Base-by-base conservation (phyloP, 2,113 vertebrate species). In the Bambusicola thoracicus region DNA sequence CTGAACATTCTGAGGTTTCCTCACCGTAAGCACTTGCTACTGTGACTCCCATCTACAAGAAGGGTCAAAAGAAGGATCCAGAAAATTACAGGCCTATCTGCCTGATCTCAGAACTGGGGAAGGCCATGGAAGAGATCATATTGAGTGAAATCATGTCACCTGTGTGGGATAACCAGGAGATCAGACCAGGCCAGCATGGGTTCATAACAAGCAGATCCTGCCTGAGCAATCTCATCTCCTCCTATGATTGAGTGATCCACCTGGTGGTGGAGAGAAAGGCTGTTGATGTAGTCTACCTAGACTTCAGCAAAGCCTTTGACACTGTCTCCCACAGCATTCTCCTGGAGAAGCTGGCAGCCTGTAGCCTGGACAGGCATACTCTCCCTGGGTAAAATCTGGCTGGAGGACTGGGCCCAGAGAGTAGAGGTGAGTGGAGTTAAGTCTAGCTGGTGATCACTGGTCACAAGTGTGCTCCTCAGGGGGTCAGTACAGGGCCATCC, bases 1-100 rank as follows among this genome's bases (percentile, higher is more conserved):
- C 0, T 59, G 38, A 51, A 27, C 51, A 46, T 2, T 1, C 1
- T 6, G 19, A 14, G 8, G 11, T 25, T 36, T 27, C 5, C 53
- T 7, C 6, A 8, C 10, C 3, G n/a, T 24, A 9, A 55, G 30
- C 51, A 17, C 51, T 55, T 55, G 29, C 14, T 15, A 17, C 14
- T 10, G 29, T 55, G 51, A 55, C 16, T 29, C 29, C 51, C 5
- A 55, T 17, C 51, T 29, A 17, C 51, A 55, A 29, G 51, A 49
- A 58, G 56, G 55, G 56, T 59, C 20, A 22, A 19, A 34, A 22
- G 20, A 20, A 34, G 56, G 56, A 34, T 34, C n/a, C 20, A 20
- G 56, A n/a, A 21, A 59, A 34, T 20, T 59, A 59, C 12, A 34
- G 56, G n/a, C 20, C n/a, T 34, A 8, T 59, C 13, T 3, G 19